phyloP scores from a whole-genome alignment of 2,113 vertebrate genomes.

The Hypocryptadius cinnamomeus region DNA sequence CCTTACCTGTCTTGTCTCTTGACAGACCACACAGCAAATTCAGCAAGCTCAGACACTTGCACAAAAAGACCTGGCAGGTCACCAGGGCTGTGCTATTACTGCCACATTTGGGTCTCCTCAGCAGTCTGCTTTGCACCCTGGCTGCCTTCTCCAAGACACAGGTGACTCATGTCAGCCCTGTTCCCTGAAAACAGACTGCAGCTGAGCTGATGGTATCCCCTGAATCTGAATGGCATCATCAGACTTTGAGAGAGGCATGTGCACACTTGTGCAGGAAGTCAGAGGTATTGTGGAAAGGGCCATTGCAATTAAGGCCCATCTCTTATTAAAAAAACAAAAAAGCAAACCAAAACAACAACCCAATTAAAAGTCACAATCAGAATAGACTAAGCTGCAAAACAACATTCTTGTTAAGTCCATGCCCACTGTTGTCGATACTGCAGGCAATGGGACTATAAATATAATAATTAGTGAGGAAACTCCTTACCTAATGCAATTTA shows the following conservation, averaged over 20 bases:
- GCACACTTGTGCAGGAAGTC: not conserved
- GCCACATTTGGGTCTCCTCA: rapidly evolving
- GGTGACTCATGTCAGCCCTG: rapidly evolving
- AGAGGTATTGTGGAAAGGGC: not conserved
- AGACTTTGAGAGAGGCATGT: not conserved
- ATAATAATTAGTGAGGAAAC: not conserved
- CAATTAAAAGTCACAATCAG: not conserved
- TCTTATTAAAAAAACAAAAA: not conserved
- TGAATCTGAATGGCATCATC: not conserved
- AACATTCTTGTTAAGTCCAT: not conserved
- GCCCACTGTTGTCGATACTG: not conserved
- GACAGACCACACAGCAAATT: not conserved
- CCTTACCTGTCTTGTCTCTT: not conserved
- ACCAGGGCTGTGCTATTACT: not conserved
- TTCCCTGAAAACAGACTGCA: not conserved
- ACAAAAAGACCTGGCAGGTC: not conserved
- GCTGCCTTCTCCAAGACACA: not conserved
- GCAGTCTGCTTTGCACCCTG: not conserved
- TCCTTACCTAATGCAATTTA: not conserved
- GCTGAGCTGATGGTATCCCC: not conserved
- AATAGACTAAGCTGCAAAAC: not conserved
- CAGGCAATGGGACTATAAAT: not conserved
- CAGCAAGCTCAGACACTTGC: not conserved
- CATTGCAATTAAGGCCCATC: not conserved
- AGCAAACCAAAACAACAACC: not conserved